Conservation (phyloP, 92 coral and sea anemone species). For the Actinernus sp. region DNA sequence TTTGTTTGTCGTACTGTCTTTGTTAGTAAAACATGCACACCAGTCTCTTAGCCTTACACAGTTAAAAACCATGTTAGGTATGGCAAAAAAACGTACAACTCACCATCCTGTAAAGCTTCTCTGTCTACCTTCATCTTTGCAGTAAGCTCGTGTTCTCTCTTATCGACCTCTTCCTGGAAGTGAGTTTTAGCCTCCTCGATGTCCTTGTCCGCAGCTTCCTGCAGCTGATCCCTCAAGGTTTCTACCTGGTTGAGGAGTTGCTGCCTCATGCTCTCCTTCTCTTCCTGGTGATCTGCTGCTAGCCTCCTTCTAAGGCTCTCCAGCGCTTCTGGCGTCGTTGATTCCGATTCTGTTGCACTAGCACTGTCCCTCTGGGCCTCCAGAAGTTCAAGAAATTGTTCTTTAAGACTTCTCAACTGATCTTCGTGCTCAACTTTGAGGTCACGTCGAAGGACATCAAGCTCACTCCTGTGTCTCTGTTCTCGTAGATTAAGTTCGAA, state of each 20-base stretch:
- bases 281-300: conserved; percentile 49
- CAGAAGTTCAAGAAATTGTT: conserved; percentile 47
- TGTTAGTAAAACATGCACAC: no score
- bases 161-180: conserved; percentile 64
- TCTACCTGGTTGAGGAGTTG: conserved; percentile 58
- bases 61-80: not conserved
- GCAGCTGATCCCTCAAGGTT: conserved; percentile 70
- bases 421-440: conserved; percentile 70
- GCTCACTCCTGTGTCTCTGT: conserved; percentile 58
- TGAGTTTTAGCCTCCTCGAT: conserved; percentile 65
- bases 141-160: conserved; percentile 43
- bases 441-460: conserved; percentile 65
- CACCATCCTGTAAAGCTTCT: conserved; percentile 44
- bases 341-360: not conserved
- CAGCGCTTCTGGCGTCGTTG: conserved; percentile 4
- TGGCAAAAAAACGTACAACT: not conserved
- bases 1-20: no score
- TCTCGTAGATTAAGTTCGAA: conserved; percentile 10
- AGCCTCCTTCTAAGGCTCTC: conserved; percentile 19
- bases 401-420: conserved; percentile 53
- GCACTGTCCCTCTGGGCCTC: conserved; percentile 5
- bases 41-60: no score
- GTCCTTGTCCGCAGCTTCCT: conserved; percentile 82
- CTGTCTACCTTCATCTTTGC: conserved; percentile 29
- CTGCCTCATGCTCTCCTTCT: conserved; percentile 63